Evolutionary conservation across 64 coral and sea anemone genomes (phyloP).

Genomic region (Stylophora pistillata): DNA sequence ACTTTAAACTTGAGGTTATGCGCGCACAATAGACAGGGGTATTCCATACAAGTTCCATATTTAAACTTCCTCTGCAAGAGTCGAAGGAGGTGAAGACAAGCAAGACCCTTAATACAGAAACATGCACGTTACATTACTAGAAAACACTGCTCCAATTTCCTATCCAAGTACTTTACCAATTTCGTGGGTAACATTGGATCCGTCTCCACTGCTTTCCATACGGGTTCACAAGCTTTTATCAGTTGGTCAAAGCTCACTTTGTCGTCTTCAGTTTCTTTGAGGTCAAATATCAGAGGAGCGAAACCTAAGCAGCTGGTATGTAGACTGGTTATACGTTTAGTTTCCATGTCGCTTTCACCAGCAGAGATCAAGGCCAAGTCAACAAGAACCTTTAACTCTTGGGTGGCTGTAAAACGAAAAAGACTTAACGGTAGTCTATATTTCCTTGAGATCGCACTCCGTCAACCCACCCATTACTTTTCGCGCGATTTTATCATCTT

Average conservation of each 20-base stretch:
- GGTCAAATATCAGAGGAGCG: slow-evolving; percentile 67
- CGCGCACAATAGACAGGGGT: no score
- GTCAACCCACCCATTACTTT: no score
- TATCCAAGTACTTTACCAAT: slow-evolving; percentile 39
- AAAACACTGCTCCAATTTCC: no score
- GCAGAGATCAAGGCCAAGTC: slow-evolving; percentile 83
- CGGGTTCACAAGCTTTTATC: slow-evolving; percentile 56
- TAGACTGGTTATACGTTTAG: slow-evolving; percentile 62
- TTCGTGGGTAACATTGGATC: slow-evolving; percentile 54
- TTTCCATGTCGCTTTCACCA: slow-evolving; percentile 72
- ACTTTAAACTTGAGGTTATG: no score
- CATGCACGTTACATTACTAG: no score
- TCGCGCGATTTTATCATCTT: no score
- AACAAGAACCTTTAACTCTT: slow-evolving; percentile 68
- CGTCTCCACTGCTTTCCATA: slow-evolving; percentile 61
- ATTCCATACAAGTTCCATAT: no score
- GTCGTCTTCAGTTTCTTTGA: slow-evolving; percentile 8
- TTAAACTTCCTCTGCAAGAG: no score
- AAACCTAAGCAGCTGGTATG: slow-evolving; percentile 72
- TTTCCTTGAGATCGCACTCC: no score
- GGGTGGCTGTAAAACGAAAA: slow-evolving; percentile 44
- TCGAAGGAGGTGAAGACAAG: no score
- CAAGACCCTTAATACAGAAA: no score
- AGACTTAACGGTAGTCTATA: no score
- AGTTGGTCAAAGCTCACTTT: slow-evolving; percentile 51